Evolutionary conservation across 2,797 vertebrate species (phyloP).

Genomic region (Coilia nasus): DNA sequence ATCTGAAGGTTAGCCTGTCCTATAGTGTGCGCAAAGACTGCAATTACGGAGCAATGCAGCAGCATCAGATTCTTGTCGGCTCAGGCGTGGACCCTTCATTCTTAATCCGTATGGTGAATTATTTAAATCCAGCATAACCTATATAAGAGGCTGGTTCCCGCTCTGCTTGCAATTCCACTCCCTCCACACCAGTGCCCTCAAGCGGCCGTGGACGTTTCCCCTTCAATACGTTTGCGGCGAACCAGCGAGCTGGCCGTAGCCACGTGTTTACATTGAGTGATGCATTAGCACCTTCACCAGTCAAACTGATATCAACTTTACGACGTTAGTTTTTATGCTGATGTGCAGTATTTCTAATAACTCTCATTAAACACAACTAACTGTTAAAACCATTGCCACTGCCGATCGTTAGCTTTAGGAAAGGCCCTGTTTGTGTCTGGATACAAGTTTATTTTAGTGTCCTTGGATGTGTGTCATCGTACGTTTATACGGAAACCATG

Average conservation of each 20-base stretch:
- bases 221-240: neutral
- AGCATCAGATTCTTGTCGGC: neutral
- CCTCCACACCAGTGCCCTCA: conserved; percentile 79
- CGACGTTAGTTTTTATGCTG: neutral
- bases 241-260: neutral
- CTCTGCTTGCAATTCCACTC: neutral
- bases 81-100: neutral
- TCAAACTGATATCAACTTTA: neutral
- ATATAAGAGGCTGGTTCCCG: neutral
- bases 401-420: neutral
- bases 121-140: conserved; percentile 2
- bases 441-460: neutral
- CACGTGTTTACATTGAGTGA: neutral
- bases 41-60: neutral
- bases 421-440: neutral
- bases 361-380: neutral
- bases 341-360: neutral
- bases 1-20: too few species aligned
- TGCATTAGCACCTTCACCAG: too few species aligned
- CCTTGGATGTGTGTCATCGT: neutral
- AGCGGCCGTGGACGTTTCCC: conserved; percentile 62
- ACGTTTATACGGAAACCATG: neutral
- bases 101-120: neutral
- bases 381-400: neutral
- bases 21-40: neutral